Conservation (phyloP, 2,797 vertebrate genomes). For the Hozukius guyotensis region DNA sequence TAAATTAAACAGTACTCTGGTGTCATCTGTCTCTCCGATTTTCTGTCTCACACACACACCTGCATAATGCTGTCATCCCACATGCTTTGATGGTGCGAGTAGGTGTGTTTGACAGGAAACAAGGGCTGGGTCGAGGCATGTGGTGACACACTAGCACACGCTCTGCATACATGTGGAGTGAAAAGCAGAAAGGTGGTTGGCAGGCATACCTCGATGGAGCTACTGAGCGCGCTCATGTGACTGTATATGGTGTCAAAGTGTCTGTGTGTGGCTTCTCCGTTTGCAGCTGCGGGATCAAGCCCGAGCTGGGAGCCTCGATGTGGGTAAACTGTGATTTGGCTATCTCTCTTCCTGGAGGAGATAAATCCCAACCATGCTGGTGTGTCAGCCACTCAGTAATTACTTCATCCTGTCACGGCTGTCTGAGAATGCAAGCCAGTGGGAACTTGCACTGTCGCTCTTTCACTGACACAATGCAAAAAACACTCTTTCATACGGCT, state of each 20-base stretch:
- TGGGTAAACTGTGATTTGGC: slow-evolving; percentile 82
- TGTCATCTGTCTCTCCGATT: slow-evolving; percentile 61
- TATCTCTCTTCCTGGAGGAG: slow-evolving; percentile 79
- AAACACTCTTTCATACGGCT: slow-evolving; percentile 43
- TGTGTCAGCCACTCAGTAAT: slow-evolving; percentile 81
- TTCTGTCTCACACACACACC: slow-evolving; percentile 60
- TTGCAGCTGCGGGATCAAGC: slow-evolving; percentile 73
- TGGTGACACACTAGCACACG: slow-evolving; percentile 50
- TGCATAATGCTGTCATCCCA: slow-evolving; percentile 71
- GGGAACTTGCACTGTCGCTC: slow-evolving; percentile 79
- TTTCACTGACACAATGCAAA: slow-evolving; percentile 52
- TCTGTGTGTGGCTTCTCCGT: slow-evolving; percentile 65
- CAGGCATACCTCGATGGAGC: background rate
- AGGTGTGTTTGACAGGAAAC: slow-evolving; percentile 81
- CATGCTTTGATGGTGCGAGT: slow-evolving; percentile 72
- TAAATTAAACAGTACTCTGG: slow-evolving; percentile 71
- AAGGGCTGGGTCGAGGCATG: slow-evolving; percentile 68
- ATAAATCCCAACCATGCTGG: slow-evolving; percentile 77
- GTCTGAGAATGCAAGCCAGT: slow-evolving; percentile 83
- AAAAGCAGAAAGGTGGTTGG: slow-evolving; percentile 20
- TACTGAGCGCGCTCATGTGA: slow-evolving; percentile 28
- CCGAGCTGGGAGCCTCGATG: slow-evolving; percentile 59
- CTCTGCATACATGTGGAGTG: slow-evolving; percentile 16
- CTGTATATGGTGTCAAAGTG: slow-evolving; percentile 42
- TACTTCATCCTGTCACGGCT: slow-evolving; percentile 78